These are phyloP conservation scores for Hydrophis major DNA, from an alignment of 2,797 vertebrate genomes.

Conservation along the genomic window DNA sequence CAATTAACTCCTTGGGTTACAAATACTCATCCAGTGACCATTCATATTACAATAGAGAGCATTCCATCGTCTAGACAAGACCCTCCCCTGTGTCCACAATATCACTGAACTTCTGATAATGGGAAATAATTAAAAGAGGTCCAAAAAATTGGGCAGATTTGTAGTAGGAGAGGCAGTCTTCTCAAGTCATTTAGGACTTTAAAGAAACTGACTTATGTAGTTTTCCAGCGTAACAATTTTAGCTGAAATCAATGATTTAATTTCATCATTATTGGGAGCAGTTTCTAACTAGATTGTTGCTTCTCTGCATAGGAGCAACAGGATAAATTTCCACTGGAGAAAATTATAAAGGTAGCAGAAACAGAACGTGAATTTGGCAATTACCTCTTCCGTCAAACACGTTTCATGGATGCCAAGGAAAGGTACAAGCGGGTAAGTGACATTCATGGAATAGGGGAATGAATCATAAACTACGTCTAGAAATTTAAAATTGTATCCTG, in stretches of 20 bases:
- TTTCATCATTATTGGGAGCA: not conserved
- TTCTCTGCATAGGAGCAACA: constrained; percentile 79
- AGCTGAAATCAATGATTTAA: no score
- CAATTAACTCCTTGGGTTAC: not conserved
- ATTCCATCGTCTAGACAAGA: not conserved
- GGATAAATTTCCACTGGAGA: constrained; percentile 72
- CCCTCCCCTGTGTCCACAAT: not conserved
- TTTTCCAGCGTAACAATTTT: not conserved
- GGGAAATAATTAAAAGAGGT: not conserved
- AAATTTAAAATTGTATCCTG: no score
- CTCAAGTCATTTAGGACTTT: not conserved
- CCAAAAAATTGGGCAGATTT: not conserved
- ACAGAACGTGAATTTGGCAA: constrained; percentile 87
- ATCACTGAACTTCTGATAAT: not conserved
- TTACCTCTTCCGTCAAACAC: constrained; percentile 79
- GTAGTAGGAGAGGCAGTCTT: not conserved
- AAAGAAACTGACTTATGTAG: not conserved
- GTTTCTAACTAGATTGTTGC: constrained; percentile 7
- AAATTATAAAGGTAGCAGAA: constrained; percentile 78
- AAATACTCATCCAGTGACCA: not conserved
- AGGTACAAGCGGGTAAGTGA: constrained; percentile 84
- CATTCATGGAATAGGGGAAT: no score
- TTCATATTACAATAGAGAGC: not conserved
- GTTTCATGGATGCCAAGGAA: constrained; percentile 78
- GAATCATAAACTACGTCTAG: no score